These are phyloP conservation scores for Melanotaenia boesemani DNA, from an alignment of 2,797 vertebrate species.

Conservation along the genomic window DNA sequence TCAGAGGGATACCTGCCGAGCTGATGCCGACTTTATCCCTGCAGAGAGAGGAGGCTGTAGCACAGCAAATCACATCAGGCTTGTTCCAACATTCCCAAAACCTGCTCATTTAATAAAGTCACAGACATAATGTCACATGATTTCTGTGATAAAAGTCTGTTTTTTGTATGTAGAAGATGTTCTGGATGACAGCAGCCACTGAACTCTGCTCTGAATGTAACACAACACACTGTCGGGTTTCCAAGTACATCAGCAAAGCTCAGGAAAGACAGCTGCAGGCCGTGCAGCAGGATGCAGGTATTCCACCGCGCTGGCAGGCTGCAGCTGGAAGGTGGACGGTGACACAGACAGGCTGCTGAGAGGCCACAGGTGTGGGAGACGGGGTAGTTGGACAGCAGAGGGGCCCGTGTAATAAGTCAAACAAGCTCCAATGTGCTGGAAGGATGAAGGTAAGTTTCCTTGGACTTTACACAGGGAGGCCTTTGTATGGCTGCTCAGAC, in stretches of 20 bases:
- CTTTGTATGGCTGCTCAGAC: constrained; percentile 69
- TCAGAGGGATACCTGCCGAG: constrained; percentile 35
- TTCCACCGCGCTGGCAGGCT: not conserved
- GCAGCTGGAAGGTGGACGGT: constrained; percentile 50
- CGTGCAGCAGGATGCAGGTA: constrained; percentile 27
- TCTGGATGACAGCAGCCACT: constrained; percentile 17
- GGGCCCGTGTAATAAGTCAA: constrained; percentile 55
- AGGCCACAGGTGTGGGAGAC: constrained; percentile 67
- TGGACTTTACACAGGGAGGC: constrained; percentile 65
- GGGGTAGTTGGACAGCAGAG: constrained; percentile 54
- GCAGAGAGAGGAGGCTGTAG: constrained; percentile 12
- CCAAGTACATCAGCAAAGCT: not conserved
- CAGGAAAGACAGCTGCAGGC: constrained; percentile 25
- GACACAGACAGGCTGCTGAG: constrained; percentile 69
- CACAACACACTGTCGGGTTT: constrained; percentile 6
- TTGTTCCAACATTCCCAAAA: constrained; percentile 3
- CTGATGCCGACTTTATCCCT: constrained; percentile 33
- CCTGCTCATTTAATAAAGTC: too few species aligned
- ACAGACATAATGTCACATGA: too few species aligned
- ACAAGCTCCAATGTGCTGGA: constrained; percentile 66
- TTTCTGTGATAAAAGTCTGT: too few species aligned
- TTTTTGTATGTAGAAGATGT: constrained; percentile 7
- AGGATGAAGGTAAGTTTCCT: constrained; percentile 68
- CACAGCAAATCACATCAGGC: constrained; percentile 15
- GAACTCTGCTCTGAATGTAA: constrained; percentile 4